Percentiles rank a stretch among this genome's conserved stretches.
Evolutionary conservation across 2,888 invertebrate species (phyloP).

Genomic region (Phyto melanocephala): DNA sequence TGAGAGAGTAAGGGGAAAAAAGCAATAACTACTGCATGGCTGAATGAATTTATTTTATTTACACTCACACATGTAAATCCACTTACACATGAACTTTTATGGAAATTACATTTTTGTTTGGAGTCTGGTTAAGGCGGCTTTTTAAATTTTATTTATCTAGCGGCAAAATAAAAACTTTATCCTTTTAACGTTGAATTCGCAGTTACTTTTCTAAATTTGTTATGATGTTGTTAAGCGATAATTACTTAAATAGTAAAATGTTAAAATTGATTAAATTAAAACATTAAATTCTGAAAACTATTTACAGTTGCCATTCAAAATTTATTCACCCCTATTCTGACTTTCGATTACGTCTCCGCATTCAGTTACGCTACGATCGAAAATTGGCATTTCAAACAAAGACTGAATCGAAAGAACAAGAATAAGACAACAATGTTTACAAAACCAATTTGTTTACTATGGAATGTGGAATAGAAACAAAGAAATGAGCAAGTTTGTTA

Average conservation of each 20-base stretch:
- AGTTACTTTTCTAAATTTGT: background rate
- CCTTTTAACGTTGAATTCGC: background rate
- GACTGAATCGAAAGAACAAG: too few relatives aligned
- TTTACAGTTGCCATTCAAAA: too few relatives aligned
- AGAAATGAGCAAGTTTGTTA: too few relatives aligned
- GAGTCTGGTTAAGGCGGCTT: conserved; percentile 28
- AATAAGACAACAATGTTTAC: too few relatives aligned
- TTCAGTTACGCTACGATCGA: too few relatives aligned
- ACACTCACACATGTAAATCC: background rate
- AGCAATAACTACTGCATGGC: background rate
- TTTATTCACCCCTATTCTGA: too few relatives aligned
- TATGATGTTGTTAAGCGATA: background rate
- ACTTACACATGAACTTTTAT: background rate
- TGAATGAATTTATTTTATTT: conserved; percentile 38
- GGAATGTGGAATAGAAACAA: too few relatives aligned
- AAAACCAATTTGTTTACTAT: too few relatives aligned
- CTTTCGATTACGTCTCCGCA: too few relatives aligned
- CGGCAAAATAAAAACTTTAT: background rate
- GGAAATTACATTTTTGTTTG: background rate
- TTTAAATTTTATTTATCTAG: conserved; percentile 17
- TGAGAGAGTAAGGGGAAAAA: background rate
- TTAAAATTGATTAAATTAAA: too few relatives aligned
- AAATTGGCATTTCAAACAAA: too few relatives aligned
- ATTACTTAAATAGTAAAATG: background rate
- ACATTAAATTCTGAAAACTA: too few relatives aligned